Evolutionary conservation across 2,797 vertebrate genomes (phyloP).

Genomic region (Pseudochirops corinnae): DNA sequence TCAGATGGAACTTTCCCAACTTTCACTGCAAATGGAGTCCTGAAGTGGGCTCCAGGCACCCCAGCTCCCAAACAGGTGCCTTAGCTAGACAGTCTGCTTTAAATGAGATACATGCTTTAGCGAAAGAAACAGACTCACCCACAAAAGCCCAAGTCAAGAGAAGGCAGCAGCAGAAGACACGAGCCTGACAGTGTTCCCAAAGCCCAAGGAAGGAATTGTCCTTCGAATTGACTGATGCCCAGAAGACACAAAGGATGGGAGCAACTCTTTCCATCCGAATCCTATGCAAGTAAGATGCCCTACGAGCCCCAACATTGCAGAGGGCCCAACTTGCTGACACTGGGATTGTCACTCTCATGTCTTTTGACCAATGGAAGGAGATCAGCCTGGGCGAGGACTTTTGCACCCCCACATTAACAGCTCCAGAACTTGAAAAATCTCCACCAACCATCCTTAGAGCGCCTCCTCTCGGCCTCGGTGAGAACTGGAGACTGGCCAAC

Average conservation of each 20-base stretch:
- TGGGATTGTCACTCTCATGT: constrained; percentile 31
- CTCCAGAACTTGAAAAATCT: constrained; percentile 41
- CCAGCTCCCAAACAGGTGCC: constrained; percentile 15
- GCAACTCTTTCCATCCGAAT: background rate
- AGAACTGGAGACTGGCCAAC: constrained; percentile 43
- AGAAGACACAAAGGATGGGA: background rate
- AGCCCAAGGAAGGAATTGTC: background rate
- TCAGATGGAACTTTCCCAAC: background rate
- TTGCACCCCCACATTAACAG: background rate
- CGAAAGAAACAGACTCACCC: background rate
- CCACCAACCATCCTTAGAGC: constrained; percentile 63
- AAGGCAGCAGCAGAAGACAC: background rate
- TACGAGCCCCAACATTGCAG: background rate
- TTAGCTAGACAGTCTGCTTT: background rate
- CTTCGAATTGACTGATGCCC: background rate
- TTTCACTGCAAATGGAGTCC: background rate
- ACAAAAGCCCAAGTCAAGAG: background rate
- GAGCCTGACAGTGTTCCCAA: background rate
- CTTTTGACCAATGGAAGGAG: constrained; percentile 21
- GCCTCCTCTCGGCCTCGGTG: constrained; percentile 64
- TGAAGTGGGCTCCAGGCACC: background rate
- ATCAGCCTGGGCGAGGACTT: background rate
- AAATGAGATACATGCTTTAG: background rate
- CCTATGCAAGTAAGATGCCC: background rate
- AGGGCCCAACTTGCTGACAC: background rate